Conservation (phyloP, 92 coral and sea anemone genomes). For the Porites evermanni region DNA sequence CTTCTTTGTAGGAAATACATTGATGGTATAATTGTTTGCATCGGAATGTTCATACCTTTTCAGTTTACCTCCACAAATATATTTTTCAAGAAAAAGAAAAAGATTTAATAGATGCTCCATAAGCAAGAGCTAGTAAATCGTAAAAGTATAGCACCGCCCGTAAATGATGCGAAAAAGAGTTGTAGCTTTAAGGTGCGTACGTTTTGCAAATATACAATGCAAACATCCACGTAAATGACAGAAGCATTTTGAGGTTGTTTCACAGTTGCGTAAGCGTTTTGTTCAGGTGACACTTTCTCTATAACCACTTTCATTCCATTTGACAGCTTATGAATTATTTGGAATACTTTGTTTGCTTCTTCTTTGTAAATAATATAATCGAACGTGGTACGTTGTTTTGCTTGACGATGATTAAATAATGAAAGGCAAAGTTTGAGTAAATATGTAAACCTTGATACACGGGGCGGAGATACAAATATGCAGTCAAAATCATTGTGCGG, state of each 20-base stretch:
- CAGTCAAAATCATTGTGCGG: too few relatives aligned
- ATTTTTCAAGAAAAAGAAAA: too few relatives aligned
- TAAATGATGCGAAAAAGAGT: not conserved
- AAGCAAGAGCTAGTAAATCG: not conserved
- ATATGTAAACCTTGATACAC: too few relatives aligned
- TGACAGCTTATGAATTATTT: slow-evolving; percentile 10
- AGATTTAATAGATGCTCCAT: not conserved
- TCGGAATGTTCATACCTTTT: too few relatives aligned
- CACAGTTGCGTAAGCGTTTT: not conserved
- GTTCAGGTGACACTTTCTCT: not conserved
- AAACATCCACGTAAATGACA: not conserved
- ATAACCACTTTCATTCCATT: not conserved
- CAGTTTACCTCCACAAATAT: too few relatives aligned
- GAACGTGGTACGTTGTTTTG: too few relatives aligned
- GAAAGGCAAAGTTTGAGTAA: too few relatives aligned
- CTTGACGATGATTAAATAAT: too few relatives aligned
- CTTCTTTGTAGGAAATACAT: too few relatives aligned
- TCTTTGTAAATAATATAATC: too few relatives aligned
- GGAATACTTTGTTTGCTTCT: not conserved
- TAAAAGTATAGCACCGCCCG: not conserved
- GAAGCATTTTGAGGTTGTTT: slow-evolving; percentile 2
- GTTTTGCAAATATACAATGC: slow-evolving; percentile 18
- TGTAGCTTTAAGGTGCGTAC: not conserved
- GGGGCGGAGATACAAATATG: too few relatives aligned
- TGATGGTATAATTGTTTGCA: too few relatives aligned